A percentile compares a stretch with the other conserved stretches of the same genome.
These are phyloP conservation scores for Bradysia coprophila DNA, from an alignment of 1,140 invertebrate species.

Conservation along the genomic window DNA sequence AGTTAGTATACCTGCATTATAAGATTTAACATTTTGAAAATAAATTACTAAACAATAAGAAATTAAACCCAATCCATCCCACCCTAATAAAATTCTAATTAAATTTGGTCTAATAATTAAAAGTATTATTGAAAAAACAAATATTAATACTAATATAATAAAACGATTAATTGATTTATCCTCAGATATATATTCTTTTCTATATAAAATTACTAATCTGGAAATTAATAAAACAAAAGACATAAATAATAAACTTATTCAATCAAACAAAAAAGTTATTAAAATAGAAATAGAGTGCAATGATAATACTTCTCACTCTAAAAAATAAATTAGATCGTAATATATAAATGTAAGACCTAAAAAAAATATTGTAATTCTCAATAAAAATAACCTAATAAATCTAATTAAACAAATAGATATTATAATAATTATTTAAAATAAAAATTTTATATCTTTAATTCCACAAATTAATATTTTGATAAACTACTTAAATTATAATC, in stretches of 20 bases:
- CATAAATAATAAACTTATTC: slow-evolving; percentile 32
- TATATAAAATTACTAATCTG: slow-evolving; percentile 37
- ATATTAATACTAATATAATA: slow-evolving; percentile 35
- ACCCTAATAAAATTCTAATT: slow-evolving; percentile 45
- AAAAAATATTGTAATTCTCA: slow-evolving; percentile 14
- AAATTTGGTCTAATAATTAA: slow-evolving; percentile 46
- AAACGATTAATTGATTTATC: slow-evolving; percentile 30
- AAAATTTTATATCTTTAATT: slow-evolving; percentile 24
- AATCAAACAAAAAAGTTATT: slow-evolving; percentile 32
- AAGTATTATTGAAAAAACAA: slow-evolving; percentile 45
- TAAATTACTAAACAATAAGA: slow-evolving; percentile 47
- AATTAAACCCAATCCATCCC: slow-evolving; percentile 43
- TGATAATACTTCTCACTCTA: slow-evolving; percentile 27
- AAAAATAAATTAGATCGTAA: slow-evolving; percentile 25
- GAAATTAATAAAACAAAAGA: slow-evolving; percentile 35
- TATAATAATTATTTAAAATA: slow-evolving; percentile 19
- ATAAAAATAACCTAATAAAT: slow-evolving; percentile 17
- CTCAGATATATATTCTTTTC: slow-evolving; percentile 31
- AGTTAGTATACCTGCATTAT: slow-evolving; percentile 40
- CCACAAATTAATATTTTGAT: slow-evolving; percentile 33
- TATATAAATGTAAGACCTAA: slow-evolving; percentile 25
- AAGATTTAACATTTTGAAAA: slow-evolving; percentile 37
- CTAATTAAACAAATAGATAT: slow-evolving; percentile 16
- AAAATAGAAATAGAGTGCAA: slow-evolving; percentile 23
- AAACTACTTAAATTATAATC: slow-evolving; percentile 33